Evolutionary conservation across 37 sponge, comb jelly and placozoan genomes (phyloP), one percentile per base, ranked within the genome.

Genomic region (Crambe crambe): DNA sequence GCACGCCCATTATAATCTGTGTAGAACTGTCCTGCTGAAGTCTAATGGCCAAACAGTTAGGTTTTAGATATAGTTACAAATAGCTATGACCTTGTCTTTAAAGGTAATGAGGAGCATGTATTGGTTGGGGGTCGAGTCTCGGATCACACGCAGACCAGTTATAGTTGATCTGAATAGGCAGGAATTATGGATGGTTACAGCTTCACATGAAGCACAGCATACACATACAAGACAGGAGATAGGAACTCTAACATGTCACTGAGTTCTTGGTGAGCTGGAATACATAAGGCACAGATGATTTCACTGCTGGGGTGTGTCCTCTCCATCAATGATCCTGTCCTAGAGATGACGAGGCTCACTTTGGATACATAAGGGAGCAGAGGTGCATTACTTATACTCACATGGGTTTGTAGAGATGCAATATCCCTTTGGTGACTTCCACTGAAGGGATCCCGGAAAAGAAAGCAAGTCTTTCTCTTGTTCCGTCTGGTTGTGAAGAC

Each of bases 51-150:
- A 43, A 2, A 23, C 20, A 12, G 43, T 30, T 26, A 74, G 23
- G 39, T 22, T 42, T 10, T 18, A 75, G 17, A 71, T 38, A 21
- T 75, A 12, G 2, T 36, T 22, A 80, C 26, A 20, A 65, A n/a
- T n/a, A n/a, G n/a, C n/a, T n/a, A n/a, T n/a, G n/a, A 92, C 86
- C 79, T 84, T 72, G 59, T 80, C 74, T 32, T 87, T 85, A 67
- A 96, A 91, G 2, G 60, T 85, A 37, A 94, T 51, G 15, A 96
- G 73, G 17, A 91, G 88, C 92, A 98, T 93, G 76, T 97, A 98
- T 47, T 91, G 90, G 38, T 96, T 91, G 43, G 97, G 93, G n/a
- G 95, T 76, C 15, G 83, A 57, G 69, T 98, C 97, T 71, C 99
- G 83, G 36, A 98, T 81, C 0, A 97, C 89, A 36, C 90, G 76